A percentile compares a stretch with the other conserved stretches of the same genome.
Evolutionary conservation across 1,140 invertebrate genomes (phyloP).

Genomic region (Apocrypta bakeri): DNA sequence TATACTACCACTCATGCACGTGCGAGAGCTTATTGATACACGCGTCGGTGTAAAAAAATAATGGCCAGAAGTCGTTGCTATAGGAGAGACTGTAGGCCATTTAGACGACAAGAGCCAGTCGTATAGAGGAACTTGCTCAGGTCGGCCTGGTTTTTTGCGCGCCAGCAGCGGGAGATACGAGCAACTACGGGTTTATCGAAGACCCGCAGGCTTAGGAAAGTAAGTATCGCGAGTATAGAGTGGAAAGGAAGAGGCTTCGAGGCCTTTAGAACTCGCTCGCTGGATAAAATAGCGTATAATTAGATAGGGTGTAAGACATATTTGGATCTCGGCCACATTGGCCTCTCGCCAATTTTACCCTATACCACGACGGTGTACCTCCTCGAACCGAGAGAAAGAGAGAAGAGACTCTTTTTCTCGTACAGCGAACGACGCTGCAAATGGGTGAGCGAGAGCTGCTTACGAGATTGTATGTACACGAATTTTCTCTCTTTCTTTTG

Average conservation of each 20-base stretch:
- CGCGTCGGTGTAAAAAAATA: neutral
- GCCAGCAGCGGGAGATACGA: too few species aligned
- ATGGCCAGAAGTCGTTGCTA: too few species aligned
- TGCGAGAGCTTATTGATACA: neutral
- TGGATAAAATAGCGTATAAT: conserved; percentile 71
- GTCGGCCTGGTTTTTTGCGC: conserved; percentile 10
- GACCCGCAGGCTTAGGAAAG: conserved; percentile 57
- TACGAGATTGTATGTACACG: neutral
- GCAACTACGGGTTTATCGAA: conserved; percentile 59
- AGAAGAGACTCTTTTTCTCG: neutral
- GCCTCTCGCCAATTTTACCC: conserved; percentile 67
- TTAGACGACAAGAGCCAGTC: neutral
- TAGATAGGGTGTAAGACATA: conserved; percentile 74
- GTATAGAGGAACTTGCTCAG: neutral
- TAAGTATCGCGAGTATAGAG: conserved; percentile 65
- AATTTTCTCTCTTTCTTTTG: neutral
- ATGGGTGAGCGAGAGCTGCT: neutral
- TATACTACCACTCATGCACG: too few species aligned
- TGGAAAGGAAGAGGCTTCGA: conserved; percentile 27
- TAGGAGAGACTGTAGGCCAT: neutral
- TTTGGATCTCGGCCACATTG: conserved; percentile 73
- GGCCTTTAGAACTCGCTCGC: conserved; percentile 62
- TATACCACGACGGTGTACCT: conserved; percentile 35
- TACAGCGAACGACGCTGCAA: neutral
- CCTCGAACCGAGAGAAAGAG: conserved; percentile 6